Evolutionary conservation across 2,888 invertebrate genomes (phyloP).

Genomic region (Cremastobaeus sp.): DNA sequence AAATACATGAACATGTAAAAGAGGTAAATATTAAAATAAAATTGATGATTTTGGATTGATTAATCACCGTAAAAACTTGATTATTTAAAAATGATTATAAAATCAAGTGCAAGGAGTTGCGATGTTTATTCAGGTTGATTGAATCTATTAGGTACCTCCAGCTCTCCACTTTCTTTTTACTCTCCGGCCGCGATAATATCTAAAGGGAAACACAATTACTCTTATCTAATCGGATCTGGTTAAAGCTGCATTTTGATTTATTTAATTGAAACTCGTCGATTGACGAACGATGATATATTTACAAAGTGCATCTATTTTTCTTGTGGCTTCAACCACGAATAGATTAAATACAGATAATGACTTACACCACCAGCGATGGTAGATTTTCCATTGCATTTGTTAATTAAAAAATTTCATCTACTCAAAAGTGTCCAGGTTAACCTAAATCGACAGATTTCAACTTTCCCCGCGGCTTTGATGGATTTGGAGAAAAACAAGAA

Average conservation of each 20-base stretch:
- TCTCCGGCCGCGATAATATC: conserved; percentile 9
- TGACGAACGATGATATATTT: not conserved
- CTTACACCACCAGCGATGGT: no score
- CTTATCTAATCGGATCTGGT: conserved; percentile 35
- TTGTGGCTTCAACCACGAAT: conserved; percentile 1
- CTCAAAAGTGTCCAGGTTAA: no score
- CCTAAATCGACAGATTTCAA: no score
- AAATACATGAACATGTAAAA: no score
- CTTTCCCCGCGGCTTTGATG: no score
- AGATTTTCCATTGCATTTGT: no score
- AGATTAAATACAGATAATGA: conserved; percentile 7
- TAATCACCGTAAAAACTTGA: no score
- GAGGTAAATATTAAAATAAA: no score
- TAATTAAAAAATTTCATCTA: not conserved
- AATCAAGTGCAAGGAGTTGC: not conserved
- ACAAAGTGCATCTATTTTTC: conserved; percentile 1
- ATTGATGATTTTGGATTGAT: no score
- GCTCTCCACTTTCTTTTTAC: conserved; percentile 13
- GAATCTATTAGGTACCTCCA: conserved; percentile 6
- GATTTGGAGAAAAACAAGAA: no score
- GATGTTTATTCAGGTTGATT: conserved; percentile 17
- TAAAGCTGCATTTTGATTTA: conserved; percentile 24
- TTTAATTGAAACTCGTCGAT: conserved; percentile 16
- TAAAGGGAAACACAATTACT: conserved; percentile 21
- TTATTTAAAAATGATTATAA: conserved; percentile 15